phyloP scores from a whole-genome alignment of 2,113 vertebrate genomes.

The Lutjanus erythropterus region DNA sequence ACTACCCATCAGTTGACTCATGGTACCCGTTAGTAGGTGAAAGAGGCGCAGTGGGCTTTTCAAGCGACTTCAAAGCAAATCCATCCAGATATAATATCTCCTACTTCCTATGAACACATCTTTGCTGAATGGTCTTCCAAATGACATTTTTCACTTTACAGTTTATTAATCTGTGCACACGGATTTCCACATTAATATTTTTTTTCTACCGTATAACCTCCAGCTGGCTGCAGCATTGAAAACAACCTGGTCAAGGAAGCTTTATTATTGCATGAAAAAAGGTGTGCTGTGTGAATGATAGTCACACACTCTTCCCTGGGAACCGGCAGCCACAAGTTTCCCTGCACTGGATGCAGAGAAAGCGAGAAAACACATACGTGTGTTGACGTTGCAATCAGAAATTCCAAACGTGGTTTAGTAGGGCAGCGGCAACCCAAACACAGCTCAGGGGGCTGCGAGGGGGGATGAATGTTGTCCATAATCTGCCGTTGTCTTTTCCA shows the following conservation, averaged over 20 bases:
- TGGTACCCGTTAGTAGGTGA: too few species aligned
- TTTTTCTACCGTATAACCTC: background rate
- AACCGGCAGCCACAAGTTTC: background rate
- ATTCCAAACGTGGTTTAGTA: conserved; percentile 68
- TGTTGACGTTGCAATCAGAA: conserved; percentile 77
- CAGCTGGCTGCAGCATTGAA: background rate
- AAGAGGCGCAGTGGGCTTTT: too few species aligned
- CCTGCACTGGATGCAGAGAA: conserved; percentile 27
- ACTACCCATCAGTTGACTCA: too few species aligned
- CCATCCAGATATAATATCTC: too few species aligned
- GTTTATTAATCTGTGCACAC: background rate
- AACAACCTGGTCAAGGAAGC: background rate
- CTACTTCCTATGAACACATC: background rate
- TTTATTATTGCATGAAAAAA: background rate
- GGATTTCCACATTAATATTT: background rate
- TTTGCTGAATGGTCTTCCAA: background rate
- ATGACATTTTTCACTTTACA: background rate
- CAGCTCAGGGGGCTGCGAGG: conserved; percentile 20
- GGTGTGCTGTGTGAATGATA: conserved; percentile 12
- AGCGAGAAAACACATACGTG: conserved; percentile 52
- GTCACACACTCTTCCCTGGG: conserved; percentile 1
- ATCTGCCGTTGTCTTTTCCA: conserved; percentile 74
- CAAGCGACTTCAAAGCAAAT: too few species aligned
- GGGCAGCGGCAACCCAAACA: conserved; percentile 58
- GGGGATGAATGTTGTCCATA: conserved; percentile 59